A percentile compares a stretch with the other conserved stretches of the same genome.
Evolutionary conservation across 1,140 invertebrate genomes (phyloP).

Genomic region (Caligus rogercresseyi): DNA sequence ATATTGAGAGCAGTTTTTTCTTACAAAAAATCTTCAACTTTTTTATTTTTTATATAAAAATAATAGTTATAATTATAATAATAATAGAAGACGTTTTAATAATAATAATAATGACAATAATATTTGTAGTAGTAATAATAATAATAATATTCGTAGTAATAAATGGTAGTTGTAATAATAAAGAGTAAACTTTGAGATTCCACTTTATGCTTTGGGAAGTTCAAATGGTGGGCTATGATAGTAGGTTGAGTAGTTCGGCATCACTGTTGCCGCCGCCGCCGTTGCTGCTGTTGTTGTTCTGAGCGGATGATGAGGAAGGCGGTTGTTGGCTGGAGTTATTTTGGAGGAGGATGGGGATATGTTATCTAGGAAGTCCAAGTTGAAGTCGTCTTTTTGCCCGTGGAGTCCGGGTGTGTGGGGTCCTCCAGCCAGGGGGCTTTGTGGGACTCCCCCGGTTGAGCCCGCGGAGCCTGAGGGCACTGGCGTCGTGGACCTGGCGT

Average conservation of each 20-base stretch:
- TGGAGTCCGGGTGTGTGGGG: neutral
- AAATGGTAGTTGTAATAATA: neutral
- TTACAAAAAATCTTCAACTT: no score
- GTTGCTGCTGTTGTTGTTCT: no score
- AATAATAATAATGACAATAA: no score
- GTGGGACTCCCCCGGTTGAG: neutral
- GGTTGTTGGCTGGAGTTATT: neutral
- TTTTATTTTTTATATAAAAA: no score
- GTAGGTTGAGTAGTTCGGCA: neutral
- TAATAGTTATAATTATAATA: no score
- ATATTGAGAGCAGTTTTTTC: no score
- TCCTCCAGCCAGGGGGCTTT: neutral
- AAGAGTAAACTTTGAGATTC: neutral
- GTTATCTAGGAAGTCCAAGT: constrained; percentile 12
- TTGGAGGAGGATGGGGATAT: neutral
- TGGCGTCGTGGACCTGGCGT: neutral
- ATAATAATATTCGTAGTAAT: no score
- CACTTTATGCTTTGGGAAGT: neutral
- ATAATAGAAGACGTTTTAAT: no score
- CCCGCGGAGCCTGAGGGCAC: neutral
- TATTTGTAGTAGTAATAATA: no score
- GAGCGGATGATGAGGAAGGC: neutral
- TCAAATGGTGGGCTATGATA: neutral
- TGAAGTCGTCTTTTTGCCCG: constrained; percentile 7
- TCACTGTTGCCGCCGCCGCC: neutral